Base-by-base conservation (phyloP, 2,888 invertebrate genomes). In the Xylocampa areola region DNA sequence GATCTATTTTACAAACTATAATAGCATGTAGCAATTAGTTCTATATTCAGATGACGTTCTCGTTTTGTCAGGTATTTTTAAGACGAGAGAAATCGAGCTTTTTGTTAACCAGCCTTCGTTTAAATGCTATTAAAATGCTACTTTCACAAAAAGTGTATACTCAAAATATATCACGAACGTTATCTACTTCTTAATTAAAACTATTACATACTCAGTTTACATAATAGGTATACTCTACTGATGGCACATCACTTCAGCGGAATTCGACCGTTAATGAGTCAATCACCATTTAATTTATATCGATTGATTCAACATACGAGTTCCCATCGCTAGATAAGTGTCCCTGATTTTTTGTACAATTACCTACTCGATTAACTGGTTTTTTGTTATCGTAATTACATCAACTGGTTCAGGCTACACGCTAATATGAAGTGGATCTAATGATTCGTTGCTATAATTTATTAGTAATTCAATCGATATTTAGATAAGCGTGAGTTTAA, bases 301-400 rank as follows among this genome's bases (percentile, higher is more conserved):
- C 73, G 72, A 63, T 65, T 55, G 53, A 60, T 63, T 60, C 59
- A 67, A 68, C 60, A 63, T 62, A 62, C 65, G 51, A 63, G 72
- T 76, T 79, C 75, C 74, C 76, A 69, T 77, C 68, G 65, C 63
- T 67, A 76, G 59, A 71, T 70, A 74, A 75, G 55, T 72, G 70
- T 73, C 67, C 60, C 71, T 62, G 69, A 71, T 64, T 81, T 81
- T 81, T 81, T 79, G 62, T 70, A 61, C 75, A 68, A 68, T 52
- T 60, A 61, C 53, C 29, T 48, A 73, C 79, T 64, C 35, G 81
- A 74, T 59, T 21, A 45, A 74, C 82, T 30, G 69, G 80, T 53
- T 77, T 74, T 80, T 58, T 66, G 74, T 70, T 47, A 52, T 51
- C 32, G 33, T 73, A 73, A 75, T 77, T 59, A 77, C 69, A 55